These are phyloP conservation scores for Atherinosoma microstoma DNA, from an alignment of 2,797 vertebrate genomes.

Conservation along the genomic window DNA sequence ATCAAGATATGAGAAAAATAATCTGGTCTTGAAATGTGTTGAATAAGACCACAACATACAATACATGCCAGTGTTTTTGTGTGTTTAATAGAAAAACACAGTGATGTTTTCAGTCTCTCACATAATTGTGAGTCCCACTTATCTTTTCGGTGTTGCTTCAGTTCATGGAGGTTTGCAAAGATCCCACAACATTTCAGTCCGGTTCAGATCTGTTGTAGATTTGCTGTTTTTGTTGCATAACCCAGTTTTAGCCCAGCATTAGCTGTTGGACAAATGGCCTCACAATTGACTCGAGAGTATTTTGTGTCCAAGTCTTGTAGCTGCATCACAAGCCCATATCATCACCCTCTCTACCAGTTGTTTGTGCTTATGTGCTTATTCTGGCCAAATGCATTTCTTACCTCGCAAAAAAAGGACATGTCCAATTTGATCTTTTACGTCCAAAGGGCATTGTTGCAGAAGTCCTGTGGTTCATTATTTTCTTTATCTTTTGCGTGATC, in stretches of 20 bases:
- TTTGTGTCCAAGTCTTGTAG: not conserved
- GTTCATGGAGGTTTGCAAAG: not conserved
- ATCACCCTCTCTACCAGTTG: no score
- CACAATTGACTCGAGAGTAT: not conserved
- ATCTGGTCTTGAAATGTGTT: not conserved
- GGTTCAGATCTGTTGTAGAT: not conserved
- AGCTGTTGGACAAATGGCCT: not conserved
- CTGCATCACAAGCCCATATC: not conserved
- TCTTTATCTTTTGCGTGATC: no score
- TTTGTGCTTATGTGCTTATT: no score
- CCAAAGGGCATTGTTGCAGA: no score
- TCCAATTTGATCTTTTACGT: no score
- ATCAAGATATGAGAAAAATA: not conserved
- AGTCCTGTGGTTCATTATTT: no score
- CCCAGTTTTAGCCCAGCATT: not conserved
- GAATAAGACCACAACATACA: not conserved
- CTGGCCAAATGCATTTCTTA: no score
- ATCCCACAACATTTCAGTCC: not conserved
- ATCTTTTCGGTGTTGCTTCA: not conserved
- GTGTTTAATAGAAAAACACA: not conserved
- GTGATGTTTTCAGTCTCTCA: not conserved
- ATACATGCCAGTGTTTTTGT: no score
- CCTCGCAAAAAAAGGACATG: no score
- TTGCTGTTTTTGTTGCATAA: not conserved
- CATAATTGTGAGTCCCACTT: not conserved